Evolutionary conservation across 2,113 vertebrate genomes (phyloP), one percentile per base, ranked within the genome.

Genomic region (Seriola aureovittata): DNA sequence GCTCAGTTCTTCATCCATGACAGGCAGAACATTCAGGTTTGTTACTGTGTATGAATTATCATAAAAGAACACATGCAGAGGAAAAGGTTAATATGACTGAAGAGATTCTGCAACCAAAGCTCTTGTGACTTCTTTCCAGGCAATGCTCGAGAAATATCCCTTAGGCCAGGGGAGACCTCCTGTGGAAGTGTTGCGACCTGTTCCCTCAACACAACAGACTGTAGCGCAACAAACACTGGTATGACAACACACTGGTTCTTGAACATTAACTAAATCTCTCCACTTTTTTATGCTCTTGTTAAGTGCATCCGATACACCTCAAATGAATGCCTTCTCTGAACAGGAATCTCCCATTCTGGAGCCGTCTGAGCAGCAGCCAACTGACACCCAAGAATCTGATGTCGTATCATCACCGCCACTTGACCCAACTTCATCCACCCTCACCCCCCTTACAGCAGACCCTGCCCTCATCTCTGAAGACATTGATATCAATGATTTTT

Each of bases 1-100:
- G 92, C 91, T 4, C 93, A 86, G 14, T 99, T 99, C 76, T 94
- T 99, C 0, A 88, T 82, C 8, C 88, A 94, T 29, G 97, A 99
- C 57, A 78, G 93, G 83, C 93, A 94, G 65, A 80, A 0, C 63
- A 86, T 92, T 0, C 93, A 96, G 96, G 97, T 99, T 90, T 65
- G 88, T 87, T 25, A 57, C 8, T 38, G 5, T 38, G 38, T 38
- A 7, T 77, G 32, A 64, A 77, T 68, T 8, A 65, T 19, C 4
- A 60, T 1, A 25, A 10, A 82, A 83, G 5, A 84, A 81, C 42
- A 44, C 14, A 66, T 32, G 74, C 32, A 65, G 9, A 70, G 52
- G 14, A 25, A 21, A 55, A 74, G 19, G 23, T n/a, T 21, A 65
- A 50, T 17, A 5, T 78, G 50, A 70, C 40, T 72, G n/a, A 50